Evolutionary conservation across 2,113 vertebrate species (phyloP).

Genomic region (Campylomormyrus tamandua): DNA sequence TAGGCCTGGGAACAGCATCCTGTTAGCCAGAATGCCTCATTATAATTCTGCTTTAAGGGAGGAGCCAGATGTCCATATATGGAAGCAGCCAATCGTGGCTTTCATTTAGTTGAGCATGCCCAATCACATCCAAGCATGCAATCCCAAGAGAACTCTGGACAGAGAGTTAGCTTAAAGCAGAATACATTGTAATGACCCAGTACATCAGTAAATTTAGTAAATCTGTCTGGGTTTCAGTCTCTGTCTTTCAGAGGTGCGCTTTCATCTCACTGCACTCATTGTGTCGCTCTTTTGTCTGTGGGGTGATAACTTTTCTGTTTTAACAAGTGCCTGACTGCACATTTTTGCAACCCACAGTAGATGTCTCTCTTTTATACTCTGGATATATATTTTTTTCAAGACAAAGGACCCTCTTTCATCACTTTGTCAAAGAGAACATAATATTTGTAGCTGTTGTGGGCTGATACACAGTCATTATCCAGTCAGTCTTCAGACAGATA

Average conservation of each 20-base stretch:
- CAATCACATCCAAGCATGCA: not conserved
- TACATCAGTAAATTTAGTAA: not conserved
- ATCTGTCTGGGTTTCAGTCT: not conserved
- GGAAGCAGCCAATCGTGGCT: not conserved
- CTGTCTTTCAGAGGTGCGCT: not conserved
- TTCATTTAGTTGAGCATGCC: not conserved
- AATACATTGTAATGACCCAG: not conserved
- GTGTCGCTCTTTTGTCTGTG: constrained; percentile 5
- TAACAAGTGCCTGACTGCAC: constrained; percentile 30
- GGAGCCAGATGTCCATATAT: not conserved
- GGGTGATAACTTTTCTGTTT: constrained; percentile 18
- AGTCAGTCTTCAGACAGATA: not conserved
- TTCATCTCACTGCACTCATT: not conserved
- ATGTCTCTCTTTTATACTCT: constrained; percentile 25
- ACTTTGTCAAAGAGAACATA: not conserved
- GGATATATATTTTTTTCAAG: not conserved
- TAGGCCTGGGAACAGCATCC: constrained; percentile 35
- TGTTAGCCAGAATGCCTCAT: constrained; percentile 29
- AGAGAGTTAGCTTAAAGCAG: not conserved
- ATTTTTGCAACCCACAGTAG: constrained; percentile 37
- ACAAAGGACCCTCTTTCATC: not conserved
- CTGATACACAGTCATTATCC: not conserved
- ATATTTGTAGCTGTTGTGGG: not conserved
- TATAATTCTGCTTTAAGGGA: not conserved
- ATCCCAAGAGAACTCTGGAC: not conserved